Base-by-base conservation (phyloP, 2,113 vertebrate species). In the Falcunculus frontatus region DNA sequence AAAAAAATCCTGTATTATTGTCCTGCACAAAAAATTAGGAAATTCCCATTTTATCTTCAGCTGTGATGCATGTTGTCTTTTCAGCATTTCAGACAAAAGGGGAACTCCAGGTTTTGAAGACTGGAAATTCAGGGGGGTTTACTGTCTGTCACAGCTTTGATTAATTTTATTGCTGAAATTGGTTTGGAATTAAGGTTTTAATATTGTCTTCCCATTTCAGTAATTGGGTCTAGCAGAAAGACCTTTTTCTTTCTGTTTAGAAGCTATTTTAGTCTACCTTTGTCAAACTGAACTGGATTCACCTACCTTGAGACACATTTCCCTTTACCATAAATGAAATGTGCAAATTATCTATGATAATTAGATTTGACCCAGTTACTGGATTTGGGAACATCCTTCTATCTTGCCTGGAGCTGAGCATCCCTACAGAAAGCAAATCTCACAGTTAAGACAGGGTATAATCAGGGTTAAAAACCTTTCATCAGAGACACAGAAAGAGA, bases 351-450 rank as follows among this genome's bases (percentile, higher is more conserved):
- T 87, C 93, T 96, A 91, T 95, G 87, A 96, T 96, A 95, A 97
- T 96, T 91, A 96, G 91, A 96, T 87, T 95, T 94, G 96, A 97
- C 94, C 96, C 94, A 95, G 86, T 95, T 96, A 85, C 91, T 93
- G 65, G 49, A 72, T 96, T 96, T 96, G 89, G 93, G 93, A 95
- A 91, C 91, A 94, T 95, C 65, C 74, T 96, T 82, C 89, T 90
- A 13, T 84, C 80, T 94, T 89, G 94, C 95, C 84, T 96, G 77
- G 62, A 95, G 91, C 84, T 95, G 89, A 91, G 65, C 83, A 87
- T 93, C 84, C 63, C 62, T 85, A 52, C 59, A 89, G 87, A 95
- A 97, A 91, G 67, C 56, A 90, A 92, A 95, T 93, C 84, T 90
- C 62, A 49, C 3, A 1, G 52, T 68, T 86, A 74, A 84, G 75